Percentiles rank a stretch among this genome's conserved stretches.
Evolutionary conservation across 2,797 vertebrate species (phyloP).

Genomic region (Brachyrhaphis roseni): DNA sequence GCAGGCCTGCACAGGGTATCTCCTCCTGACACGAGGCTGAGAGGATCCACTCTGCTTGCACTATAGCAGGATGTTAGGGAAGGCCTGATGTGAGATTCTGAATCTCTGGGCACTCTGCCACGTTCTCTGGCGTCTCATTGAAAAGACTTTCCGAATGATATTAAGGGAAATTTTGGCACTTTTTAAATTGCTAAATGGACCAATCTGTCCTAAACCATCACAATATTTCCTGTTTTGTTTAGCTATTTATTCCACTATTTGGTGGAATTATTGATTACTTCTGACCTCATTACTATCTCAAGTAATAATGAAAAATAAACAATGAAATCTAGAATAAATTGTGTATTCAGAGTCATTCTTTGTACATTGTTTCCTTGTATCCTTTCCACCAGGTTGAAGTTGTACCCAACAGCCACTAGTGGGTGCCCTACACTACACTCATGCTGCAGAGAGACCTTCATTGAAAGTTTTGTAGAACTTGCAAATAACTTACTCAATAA

Average conservation of each 20-base stretch:
- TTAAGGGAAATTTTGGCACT: neutral
- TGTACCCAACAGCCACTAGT: conserved; percentile 74
- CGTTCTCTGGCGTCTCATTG: neutral
- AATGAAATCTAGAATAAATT: neutral
- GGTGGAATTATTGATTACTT: neutral
- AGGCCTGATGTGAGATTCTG: neutral
- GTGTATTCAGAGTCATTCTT: neutral
- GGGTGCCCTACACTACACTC: conserved; percentile 63
- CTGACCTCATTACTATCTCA: neutral
- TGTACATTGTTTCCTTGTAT: neutral
- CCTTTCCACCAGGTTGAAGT: conserved; percentile 9
- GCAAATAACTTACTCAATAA: neutral
- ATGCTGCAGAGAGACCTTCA: conserved; percentile 6
- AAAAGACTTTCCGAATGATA: neutral
- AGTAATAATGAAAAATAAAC: neutral
- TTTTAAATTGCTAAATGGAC: neutral
- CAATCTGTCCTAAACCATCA: neutral
- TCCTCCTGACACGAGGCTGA: conserved; percentile 27
- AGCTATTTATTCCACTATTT: neutral
- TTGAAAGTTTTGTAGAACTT: conserved; percentile 6
- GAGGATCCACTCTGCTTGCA: conserved; percentile 10
- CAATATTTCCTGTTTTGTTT: neutral
- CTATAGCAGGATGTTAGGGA: neutral
- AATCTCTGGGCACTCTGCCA: neutral
- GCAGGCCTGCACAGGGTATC: conserved; percentile 28